phyloP scores from a whole-genome alignment of 2,888 invertebrate genomes.

The Nemoura dubitans region DNA sequence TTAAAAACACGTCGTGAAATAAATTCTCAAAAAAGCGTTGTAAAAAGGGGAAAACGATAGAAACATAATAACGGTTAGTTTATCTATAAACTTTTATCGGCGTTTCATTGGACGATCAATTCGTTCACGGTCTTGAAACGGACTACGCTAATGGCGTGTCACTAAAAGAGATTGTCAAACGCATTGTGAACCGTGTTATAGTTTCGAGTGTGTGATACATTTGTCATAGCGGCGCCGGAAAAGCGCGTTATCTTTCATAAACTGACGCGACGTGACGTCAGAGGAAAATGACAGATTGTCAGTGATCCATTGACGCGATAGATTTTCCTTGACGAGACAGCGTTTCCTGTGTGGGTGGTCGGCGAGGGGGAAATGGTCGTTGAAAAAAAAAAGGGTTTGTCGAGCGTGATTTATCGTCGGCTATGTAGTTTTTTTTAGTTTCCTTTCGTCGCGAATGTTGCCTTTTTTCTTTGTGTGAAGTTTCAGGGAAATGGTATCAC shows the following conservation, averaged over 20 bases:
- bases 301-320: background rate
- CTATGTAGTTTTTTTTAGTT: background rate
- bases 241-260: background rate
- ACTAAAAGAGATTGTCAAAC: background rate
- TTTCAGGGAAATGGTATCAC: background rate
- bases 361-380: background rate
- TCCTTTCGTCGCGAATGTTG: too few relatives aligned
- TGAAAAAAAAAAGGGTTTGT: background rate
- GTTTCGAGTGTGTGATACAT: background rate
- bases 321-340: background rate
- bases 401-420: background rate
- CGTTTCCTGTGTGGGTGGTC: background rate
- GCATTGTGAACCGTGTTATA: background rate
- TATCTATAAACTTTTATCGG: too few relatives aligned
- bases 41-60: too few relatives aligned
- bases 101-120: too few relatives aligned
- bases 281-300: background rate
- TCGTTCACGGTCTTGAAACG: background rate
- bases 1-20: too few relatives aligned
- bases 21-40: too few relatives aligned
- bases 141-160: background rate
- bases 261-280: background rate
- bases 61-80: too few relatives aligned
- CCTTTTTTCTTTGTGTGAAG: background rate
- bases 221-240: background rate